Conservation (phyloP, 2,113 vertebrate species). For the Nothocercus julius region DNA sequence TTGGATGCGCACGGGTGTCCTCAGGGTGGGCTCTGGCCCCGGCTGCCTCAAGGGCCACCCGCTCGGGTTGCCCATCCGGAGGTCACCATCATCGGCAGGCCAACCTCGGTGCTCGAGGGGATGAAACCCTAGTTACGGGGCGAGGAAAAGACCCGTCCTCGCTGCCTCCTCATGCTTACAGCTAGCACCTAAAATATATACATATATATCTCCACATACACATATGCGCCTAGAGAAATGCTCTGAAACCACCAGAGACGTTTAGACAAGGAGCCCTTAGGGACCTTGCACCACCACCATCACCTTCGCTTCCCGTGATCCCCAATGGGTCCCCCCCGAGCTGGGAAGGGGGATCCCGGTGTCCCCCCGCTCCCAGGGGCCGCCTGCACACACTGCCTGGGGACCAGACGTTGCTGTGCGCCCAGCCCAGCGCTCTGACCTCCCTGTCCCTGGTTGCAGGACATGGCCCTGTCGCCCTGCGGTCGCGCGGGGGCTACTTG, state of each 20-base stretch:
- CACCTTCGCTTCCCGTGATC: neutral
- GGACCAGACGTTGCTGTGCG: neutral
- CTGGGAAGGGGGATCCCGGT: neutral
- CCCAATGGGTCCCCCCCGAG: neutral
- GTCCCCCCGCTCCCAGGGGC: neutral
- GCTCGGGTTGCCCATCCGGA: fast-evolving
- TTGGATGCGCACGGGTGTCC: neutral
- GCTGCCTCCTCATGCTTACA: fast-evolving
- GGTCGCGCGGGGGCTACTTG: fast-evolving
- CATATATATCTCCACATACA: neutral
- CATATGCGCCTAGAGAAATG: neutral
- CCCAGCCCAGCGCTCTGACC: neutral
- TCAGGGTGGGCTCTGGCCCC: neutral
- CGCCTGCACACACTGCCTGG: neutral
- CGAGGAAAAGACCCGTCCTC: neutral
- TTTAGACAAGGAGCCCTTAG: neutral
- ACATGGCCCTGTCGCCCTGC: neutral
- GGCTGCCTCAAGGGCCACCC: neutral
- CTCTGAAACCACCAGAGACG: neutral
- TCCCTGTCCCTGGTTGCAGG: neutral
- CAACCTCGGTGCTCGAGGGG: fast-evolving
- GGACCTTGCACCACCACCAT: neutral
- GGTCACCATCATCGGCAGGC: fast-evolving
- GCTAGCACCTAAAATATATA: fast-evolving
- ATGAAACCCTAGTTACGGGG: fast-evolving